Percentiles rank a stretch among this genome's conserved stretches.
Evolutionary conservation across 2,113 vertebrate genomes (phyloP).

Genomic region (Dinomys branickii): DNA sequence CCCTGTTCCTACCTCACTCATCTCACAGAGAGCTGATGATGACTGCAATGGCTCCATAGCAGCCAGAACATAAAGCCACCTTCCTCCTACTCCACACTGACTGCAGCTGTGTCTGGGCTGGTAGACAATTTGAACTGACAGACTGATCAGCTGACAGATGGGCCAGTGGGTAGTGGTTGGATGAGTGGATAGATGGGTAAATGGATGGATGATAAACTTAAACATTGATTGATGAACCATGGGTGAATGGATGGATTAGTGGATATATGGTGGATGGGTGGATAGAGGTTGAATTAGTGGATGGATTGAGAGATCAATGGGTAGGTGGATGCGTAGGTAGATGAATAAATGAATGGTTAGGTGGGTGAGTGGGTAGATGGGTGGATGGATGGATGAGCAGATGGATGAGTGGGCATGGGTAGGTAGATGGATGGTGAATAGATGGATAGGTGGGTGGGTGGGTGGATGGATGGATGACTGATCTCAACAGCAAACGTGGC

Average conservation of each 20-base stretch:
- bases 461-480: not conserved
- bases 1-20: not conserved
- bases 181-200: not conserved
- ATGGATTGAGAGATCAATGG: not conserved
- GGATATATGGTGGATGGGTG: not conserved
- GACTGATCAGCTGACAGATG: not conserved
- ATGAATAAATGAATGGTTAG: not conserved
- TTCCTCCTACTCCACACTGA: not conserved
- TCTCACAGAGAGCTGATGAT: not conserved
- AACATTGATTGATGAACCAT: not conserved
- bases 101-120: not conserved
- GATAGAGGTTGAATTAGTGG: not conserved
- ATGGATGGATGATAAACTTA: too few species aligned
- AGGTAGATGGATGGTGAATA: not conserved
- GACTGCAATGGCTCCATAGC: fast-evolving
- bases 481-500: not conserved
- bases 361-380: not conserved
- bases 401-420: not conserved
- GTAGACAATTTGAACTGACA: not conserved
- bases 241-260: not conserved
- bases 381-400: not conserved
- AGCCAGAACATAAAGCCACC: not conserved
- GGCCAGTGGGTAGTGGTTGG: not conserved
- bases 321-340: not conserved
- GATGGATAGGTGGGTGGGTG: not conserved